Conservation (phyloP, 2,797 vertebrate species). For the Neomorphus geoffroyi region DNA sequence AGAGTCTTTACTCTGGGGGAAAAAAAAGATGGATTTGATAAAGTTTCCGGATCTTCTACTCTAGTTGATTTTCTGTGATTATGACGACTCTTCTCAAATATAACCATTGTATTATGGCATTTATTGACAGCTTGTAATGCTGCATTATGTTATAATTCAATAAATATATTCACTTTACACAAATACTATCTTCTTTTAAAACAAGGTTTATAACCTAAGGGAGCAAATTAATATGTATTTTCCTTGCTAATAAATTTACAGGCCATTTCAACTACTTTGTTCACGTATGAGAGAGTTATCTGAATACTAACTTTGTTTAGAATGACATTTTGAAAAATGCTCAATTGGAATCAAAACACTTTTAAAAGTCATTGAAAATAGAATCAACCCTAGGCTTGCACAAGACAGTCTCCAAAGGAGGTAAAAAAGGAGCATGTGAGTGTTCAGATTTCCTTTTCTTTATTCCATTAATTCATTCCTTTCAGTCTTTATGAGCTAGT, state of each 20-base stretch:
- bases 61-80: neutral
- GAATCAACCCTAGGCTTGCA: neutral
- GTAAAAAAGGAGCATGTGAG: neutral
- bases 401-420: neutral
- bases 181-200: constrained; percentile 46
- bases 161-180: constrained; percentile 16
- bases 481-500: neutral
- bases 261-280: constrained; percentile 14
- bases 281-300: constrained; percentile 14
- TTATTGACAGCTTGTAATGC: constrained; percentile 42
- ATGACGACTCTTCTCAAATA: neutral
- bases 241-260: constrained; percentile 44
- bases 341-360: constrained; percentile 22
- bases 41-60: neutral
- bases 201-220: constrained; percentile 8
- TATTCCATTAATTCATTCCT: neutral
- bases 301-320: constrained; percentile 48
- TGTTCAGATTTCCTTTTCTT: neutral
- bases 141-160: constrained; percentile 44
- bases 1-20: neutral
- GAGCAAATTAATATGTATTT: constrained; percentile 42
- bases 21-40: neutral
- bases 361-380: constrained; percentile 13
- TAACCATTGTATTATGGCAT: neutral
- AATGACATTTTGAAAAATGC: constrained; percentile 48